These are phyloP conservation scores for Pyrocephalus nanus DNA, from an alignment of 2,797 vertebrate species.

Conservation along the genomic window DNA sequence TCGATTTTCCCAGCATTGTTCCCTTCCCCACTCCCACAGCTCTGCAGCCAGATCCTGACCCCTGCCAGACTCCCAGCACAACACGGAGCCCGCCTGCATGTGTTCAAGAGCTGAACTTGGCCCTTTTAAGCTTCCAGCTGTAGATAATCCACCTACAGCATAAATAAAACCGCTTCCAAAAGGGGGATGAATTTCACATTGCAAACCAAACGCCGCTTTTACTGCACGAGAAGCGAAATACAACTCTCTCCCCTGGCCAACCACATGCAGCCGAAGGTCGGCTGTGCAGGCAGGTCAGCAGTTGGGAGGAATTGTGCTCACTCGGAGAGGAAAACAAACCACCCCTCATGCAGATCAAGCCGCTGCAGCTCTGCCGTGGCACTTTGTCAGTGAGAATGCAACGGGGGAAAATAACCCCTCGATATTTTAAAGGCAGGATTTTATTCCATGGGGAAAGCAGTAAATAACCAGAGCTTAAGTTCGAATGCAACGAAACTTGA, in stretches of 20 bases:
- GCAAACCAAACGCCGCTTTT: neutral
- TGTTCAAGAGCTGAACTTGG: neutral
- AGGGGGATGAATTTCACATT: neutral
- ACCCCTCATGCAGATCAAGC: neutral
- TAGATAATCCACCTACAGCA: neutral
- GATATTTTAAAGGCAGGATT: fast-evolving
- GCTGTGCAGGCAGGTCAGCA: neutral
- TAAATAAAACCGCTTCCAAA: neutral
- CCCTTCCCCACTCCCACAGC: conserved; percentile 51
- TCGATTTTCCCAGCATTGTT: conserved; percentile 60
- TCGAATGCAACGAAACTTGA: neutral
- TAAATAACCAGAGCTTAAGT: neutral
- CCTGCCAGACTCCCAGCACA: neutral
- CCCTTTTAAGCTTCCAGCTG: neutral
- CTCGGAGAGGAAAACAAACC: neutral
- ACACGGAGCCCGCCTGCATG: neutral
- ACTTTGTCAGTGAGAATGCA: neutral
- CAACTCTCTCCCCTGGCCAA: neutral
- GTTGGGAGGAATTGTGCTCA: neutral
- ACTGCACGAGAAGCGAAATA: neutral
- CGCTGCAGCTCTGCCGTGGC: neutral
- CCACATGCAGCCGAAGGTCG: neutral
- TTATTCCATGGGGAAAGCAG: neutral
- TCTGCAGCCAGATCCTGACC: conserved; percentile 7
- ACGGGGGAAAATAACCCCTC: fast-evolving